phyloP scores from a whole-genome alignment of 2,113 vertebrate genomes.

The Nymphicus hollandicus region DNA sequence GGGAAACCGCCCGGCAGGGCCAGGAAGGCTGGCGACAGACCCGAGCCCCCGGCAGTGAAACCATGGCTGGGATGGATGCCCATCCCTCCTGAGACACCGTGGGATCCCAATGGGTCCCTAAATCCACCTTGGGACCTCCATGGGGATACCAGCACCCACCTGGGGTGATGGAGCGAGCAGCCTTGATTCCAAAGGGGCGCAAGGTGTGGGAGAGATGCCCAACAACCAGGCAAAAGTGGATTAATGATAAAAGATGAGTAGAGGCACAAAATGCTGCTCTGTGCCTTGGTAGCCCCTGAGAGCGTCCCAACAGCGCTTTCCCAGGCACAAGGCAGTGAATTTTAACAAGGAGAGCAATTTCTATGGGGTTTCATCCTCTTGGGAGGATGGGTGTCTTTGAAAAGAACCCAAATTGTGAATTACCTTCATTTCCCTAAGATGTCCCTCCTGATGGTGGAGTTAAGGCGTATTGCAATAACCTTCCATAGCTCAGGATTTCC shows the following conservation, averaged over 20 bases:
- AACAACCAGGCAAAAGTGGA: background rate
- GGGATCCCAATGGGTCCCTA: accelerated
- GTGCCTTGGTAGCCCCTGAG: background rate
- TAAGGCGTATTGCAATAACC: background rate
- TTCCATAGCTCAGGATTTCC: background rate
- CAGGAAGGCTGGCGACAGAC: background rate
- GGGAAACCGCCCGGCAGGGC: background rate
- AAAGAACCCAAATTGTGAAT: background rate
- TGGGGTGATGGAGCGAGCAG: background rate
- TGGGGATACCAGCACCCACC: accelerated
- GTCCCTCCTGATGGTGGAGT: background rate
- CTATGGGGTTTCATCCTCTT: background rate
- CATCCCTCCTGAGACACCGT: accelerated
- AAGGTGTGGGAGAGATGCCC: background rate
- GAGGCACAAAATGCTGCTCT: background rate
- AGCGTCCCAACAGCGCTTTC: accelerated
- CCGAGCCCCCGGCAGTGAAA: accelerated
- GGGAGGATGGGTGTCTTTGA: background rate
- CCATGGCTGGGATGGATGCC: background rate
- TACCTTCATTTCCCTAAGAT: background rate
- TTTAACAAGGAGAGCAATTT: background rate
- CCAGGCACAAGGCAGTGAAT: background rate
- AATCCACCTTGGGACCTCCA: background rate
- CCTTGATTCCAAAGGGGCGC: background rate
- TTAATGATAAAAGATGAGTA: background rate